Evolutionary conservation across 2,888 invertebrate species (phyloP).

Genomic region (Oxytorus armatus): DNA sequence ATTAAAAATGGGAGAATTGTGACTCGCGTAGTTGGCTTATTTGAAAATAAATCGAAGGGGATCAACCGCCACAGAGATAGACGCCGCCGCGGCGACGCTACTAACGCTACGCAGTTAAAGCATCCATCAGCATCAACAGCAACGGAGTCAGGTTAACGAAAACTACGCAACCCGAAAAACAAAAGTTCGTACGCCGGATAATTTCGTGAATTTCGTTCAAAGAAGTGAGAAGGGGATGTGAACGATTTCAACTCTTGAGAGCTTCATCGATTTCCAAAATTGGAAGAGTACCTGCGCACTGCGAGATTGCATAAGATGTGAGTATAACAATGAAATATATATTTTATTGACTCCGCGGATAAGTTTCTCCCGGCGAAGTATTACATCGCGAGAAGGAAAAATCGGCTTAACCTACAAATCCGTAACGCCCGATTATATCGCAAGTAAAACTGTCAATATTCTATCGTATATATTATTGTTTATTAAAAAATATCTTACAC

Average conservation of each 20-base stretch:
- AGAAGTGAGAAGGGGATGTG: too few relatives aligned
- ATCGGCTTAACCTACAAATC: constrained; percentile 35
- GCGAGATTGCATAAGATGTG: constrained; percentile 54
- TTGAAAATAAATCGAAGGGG: constrained; percentile 8
- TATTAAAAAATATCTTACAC: constrained; percentile 82
- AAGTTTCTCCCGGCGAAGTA: not conserved
- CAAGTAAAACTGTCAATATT: constrained; percentile 11
- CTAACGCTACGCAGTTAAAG: not conserved
- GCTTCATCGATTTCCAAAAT: constrained; percentile 26
- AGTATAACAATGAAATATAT: constrained; percentile 21
- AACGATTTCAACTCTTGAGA: too few relatives aligned
- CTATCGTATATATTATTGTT: constrained; percentile 70
- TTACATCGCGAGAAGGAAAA: constrained; percentile 10
- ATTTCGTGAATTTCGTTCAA: not conserved
- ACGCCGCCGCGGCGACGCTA: too few relatives aligned
- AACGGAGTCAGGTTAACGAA: too few relatives aligned
- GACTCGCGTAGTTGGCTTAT: too few relatives aligned
- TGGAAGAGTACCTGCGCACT: constrained; percentile 45
- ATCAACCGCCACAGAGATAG: too few relatives aligned
- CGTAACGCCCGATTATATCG: constrained; percentile 17
- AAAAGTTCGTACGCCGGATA: not conserved
- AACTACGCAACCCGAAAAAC: not conserved
- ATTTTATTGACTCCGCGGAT: not conserved
- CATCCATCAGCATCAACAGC: not conserved
- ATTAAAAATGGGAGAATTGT: too few relatives aligned